Percentiles rank a stretch among this genome's conserved stretches.
phyloP scores from a whole-genome alignment of 2,797 vertebrate genomes.

The Crenuchus spilurus region DNA sequence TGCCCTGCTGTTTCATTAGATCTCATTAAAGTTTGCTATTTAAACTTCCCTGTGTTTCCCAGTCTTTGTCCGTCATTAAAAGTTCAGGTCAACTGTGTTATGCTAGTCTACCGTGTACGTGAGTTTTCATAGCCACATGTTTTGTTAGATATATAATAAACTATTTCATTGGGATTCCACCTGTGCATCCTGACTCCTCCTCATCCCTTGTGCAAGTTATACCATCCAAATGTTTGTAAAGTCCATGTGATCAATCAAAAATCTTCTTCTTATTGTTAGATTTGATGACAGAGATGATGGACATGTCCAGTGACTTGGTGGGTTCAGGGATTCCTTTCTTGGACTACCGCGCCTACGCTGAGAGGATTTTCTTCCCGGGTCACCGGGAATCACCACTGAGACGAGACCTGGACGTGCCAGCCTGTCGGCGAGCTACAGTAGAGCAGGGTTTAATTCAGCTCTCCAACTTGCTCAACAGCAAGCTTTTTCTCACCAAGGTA shows the following conservation, averaged over 20 bases:
- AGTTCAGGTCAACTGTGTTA: no score
- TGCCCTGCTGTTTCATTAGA: no score
- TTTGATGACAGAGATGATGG: conserved; percentile 98
- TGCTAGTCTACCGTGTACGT: no score
- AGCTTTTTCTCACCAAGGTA: conserved; percentile 97
- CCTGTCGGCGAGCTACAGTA: conserved; percentile 89
- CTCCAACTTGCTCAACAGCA: conserved; percentile 96
- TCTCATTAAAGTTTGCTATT: no score
- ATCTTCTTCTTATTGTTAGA: conserved; percentile 71
- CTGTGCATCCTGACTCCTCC: no score
- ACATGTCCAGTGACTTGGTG: conserved; percentile 95
- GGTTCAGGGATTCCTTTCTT: conserved; percentile 95
- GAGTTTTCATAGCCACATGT: no score
- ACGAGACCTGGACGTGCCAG: conserved; percentile 89
- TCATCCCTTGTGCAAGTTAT: no score
- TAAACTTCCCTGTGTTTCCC: no score
- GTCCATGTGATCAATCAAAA: background rate
- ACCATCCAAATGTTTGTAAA: background rate
- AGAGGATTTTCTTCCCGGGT: conserved; percentile 96
- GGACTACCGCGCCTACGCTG: conserved; percentile 91
- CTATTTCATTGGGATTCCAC: no score
- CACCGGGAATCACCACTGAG: conserved; percentile 91
- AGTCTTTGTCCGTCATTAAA: no score
- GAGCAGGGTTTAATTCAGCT: conserved; percentile 94
- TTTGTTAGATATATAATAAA: no score